Base-by-base conservation (phyloP, 2,113 vertebrate genomes). In the Penelope pileata region DNA sequence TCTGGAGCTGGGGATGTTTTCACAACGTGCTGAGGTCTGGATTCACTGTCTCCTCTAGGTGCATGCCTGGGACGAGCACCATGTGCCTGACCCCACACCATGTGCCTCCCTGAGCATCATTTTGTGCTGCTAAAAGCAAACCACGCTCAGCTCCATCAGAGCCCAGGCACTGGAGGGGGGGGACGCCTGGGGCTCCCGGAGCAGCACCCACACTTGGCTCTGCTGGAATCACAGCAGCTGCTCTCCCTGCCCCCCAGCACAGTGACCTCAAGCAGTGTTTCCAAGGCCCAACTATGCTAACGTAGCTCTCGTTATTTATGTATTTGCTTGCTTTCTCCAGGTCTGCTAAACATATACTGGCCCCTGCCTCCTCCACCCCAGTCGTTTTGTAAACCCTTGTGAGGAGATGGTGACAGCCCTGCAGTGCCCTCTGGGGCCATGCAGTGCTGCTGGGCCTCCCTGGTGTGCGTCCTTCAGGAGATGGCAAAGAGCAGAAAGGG, bases 381-480 rank as follows among this genome's bases (percentile, higher is more conserved):
- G 48, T 11, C 17, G 18, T 30, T 73, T 50, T 1, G 1, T 26
- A 24, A 58, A 6, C 34, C 36, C 27, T 24, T 74, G 60, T 38
- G 78, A n/a, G n/a, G 4, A 17, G 40, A 29, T 9, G 3, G 8
- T 79, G 45, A 24, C 60, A 84, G 29, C 47, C 21, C 38, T 0
- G 0, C 19, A 32, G 72, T 76, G 43, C 36, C 47, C n/a, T 51
- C 50, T 8, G 2, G 18, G 54, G 68, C 19, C 51, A n/a, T 40
- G 16, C 42, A 19, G 9, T n/a, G 54, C 73, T 81, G 67, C 40
- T 1, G 7, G 6, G 77, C n/a, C 56, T 62, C 40, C 47, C 26
- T 5, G 2, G 19, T 26, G 29, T 0, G 0, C 5, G 36, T 42
- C 42, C 42, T 77, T 68, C 58, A 40, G 40, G 27, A 1, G 5